Conservation (phyloP, 2,797 vertebrate genomes). For the Aldrovandia affinis region DNA sequence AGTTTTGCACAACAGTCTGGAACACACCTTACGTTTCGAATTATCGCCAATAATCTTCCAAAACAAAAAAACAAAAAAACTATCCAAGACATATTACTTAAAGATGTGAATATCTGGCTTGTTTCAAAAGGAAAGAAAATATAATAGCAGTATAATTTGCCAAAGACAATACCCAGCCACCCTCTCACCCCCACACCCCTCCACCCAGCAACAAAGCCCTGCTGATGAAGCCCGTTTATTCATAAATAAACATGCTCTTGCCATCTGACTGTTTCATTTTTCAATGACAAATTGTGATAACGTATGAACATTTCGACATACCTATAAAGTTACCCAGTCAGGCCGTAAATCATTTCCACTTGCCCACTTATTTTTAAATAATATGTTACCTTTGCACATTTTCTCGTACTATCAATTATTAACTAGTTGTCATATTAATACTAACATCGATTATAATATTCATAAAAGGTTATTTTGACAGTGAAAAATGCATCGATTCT, state of each 20-base stretch:
- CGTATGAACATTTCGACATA: neutral
- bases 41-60: neutral
- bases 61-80: neutral
- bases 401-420: neutral
- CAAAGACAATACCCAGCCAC: neutral
- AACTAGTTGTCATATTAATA: neutral
- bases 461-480: neutral
- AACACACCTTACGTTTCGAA: neutral
- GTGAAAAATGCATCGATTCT: neutral
- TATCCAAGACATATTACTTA: neutral
- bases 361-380: neutral
- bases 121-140: conserved; percentile 2
- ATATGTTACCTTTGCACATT: neutral
- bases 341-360: neutral
- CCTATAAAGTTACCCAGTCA: neutral
- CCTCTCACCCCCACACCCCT: neutral
- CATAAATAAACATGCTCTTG: neutral
- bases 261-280: neutral
- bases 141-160: neutral
- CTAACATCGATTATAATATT: neutral
- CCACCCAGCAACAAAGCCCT: neutral
- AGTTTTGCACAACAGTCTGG: conserved; percentile 3
- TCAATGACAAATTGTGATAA: neutral
- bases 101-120: neutral
- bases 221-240: neutral